Conservation (phyloP, 2,797 vertebrate genomes). For the Botia almorhae region DNA sequence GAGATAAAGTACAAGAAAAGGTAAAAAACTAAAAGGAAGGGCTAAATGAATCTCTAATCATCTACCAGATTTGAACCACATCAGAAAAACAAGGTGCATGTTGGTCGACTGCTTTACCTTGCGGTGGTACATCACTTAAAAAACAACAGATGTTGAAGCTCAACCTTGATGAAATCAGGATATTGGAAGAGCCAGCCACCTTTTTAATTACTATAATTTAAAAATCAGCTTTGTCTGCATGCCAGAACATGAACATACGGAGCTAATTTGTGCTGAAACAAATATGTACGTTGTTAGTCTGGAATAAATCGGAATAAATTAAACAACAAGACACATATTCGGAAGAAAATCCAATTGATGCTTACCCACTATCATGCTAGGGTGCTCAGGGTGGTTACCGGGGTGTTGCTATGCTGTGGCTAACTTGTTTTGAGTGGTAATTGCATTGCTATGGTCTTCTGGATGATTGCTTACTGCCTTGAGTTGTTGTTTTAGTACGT, state of each 20-base stretch:
- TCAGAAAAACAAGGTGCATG: neutral
- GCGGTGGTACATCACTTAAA: neutral
- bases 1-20: neutral
- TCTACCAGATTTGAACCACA: neutral
- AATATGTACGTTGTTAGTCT: neutral
- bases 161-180: constrained; percentile 21
- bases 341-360: no score
- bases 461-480: neutral
- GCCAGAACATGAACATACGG: constrained; percentile 23
- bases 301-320: neutral
- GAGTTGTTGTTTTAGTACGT: neutral
- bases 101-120: constrained; percentile 1
- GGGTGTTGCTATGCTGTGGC: neutral
- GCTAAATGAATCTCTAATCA: neutral
- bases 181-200: neutral
- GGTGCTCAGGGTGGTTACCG: no score
- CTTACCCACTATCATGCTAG: no score
- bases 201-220: neutral
- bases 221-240: neutral
- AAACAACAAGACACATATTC: neutral
- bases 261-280: neutral
- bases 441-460: neutral
- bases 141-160: constrained; percentile 30
- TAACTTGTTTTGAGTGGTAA: neutral
- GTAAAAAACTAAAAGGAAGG: neutral